Conservation (phyloP, 2,797 vertebrate species). For the Sebastes taczanowskii region DNA sequence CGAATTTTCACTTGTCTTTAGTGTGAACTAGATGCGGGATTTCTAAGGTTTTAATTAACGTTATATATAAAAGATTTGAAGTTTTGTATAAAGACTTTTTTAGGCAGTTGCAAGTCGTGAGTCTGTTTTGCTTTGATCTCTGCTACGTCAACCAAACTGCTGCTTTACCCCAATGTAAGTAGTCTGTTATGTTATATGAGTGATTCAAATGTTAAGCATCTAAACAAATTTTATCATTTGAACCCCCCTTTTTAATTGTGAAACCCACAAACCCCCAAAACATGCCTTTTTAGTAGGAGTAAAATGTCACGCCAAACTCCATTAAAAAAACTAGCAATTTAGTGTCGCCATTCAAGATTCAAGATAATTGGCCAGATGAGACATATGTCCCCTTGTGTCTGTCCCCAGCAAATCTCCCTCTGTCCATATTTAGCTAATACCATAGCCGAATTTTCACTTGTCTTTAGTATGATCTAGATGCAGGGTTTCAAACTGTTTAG, state of each 20-base stretch:
- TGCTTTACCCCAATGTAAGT: not conserved
- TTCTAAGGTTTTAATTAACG: not conserved
- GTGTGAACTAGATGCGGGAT: not conserved
- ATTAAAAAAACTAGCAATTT: not conserved
- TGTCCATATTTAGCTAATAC: not conserved
- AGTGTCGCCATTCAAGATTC: no score
- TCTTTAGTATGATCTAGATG: not conserved
- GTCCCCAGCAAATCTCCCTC: not conserved
- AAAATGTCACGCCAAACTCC: not conserved
- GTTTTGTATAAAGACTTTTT: not conserved
- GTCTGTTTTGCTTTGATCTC: slow-evolving; percentile 51
- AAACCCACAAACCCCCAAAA: not conserved
- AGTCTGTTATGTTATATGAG: not conserved
- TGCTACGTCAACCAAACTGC: slow-evolving; percentile 47
- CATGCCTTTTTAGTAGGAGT: not conserved
- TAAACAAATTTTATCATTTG: not conserved
- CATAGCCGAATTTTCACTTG: not conserved
- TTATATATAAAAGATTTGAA: not conserved
- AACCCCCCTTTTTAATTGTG: not conserved
- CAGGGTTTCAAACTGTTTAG: not conserved
- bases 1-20: not conserved
- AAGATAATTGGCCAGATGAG: slow-evolving; percentile 69
- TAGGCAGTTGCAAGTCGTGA: slow-evolving; percentile 35
- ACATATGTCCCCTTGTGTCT: slow-evolving; percentile 55
- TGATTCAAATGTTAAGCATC: no score